These are phyloP conservation scores for Notodromas monacha DNA, from an alignment of 2,888 invertebrate species.

Conservation along the genomic window DNA sequence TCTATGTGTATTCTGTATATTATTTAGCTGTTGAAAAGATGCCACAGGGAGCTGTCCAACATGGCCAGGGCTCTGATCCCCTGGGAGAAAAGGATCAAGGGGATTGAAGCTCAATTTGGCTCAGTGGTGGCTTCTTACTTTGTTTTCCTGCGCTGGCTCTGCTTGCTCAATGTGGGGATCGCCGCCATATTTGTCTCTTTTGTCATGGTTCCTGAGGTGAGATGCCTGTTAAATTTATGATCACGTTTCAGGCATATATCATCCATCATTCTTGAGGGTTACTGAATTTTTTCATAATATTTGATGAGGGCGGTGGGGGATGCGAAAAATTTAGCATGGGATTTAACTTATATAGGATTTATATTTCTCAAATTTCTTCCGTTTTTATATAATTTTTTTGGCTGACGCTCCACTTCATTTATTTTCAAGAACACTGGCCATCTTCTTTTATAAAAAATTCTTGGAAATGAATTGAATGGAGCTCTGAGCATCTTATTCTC, in stretches of 20 bases:
- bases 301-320: background rate
- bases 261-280: no score
- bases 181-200: conserved; percentile 49
- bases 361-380: no score
- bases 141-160: conserved; percentile 76
- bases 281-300: no score
- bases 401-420: no score
- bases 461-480: background rate
- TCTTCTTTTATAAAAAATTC: no score
- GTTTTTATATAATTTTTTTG: no score
- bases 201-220: conserved; percentile 72
- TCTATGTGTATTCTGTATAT: no score
- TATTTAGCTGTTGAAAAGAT: no score
- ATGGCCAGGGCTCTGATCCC: conserved; percentile 56
- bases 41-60: no score
- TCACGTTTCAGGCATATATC: no score
- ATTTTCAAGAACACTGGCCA: no score
- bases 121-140: conserved; percentile 94
- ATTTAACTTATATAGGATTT: background rate
- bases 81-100: conserved; percentile 81
- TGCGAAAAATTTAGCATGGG: background rate
- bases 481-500: background rate
- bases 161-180: conserved; percentile 79
- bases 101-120: conserved; percentile 90
- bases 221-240: no score